Evolutionary conservation across 2,113 vertebrate species (phyloP).

Genomic region (Mystacornis crossleyi): DNA sequence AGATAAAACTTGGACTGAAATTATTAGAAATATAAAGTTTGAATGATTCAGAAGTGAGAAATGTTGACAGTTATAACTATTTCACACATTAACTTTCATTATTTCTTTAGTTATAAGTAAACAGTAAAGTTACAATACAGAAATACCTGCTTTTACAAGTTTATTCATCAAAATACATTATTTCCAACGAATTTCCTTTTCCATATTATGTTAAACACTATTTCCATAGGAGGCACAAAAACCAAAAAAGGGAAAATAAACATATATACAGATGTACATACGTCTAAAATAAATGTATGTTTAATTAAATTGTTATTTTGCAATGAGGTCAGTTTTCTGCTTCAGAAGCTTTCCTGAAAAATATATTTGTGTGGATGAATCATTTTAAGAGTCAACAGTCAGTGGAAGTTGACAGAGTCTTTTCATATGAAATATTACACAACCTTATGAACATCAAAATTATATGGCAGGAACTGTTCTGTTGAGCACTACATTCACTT

Average conservation of each 20-base stretch:
- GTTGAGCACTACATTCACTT: slow-evolving; percentile 23
- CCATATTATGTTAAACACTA: background rate
- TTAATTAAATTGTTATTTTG: slow-evolving; percentile 50
- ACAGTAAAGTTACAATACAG: background rate
- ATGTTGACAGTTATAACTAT: background rate
- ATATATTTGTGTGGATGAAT: slow-evolving; percentile 50
- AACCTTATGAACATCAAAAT: slow-evolving; percentile 53
- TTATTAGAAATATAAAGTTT: background rate
- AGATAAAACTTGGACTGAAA: background rate
- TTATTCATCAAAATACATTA: background rate
- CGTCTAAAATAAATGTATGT: slow-evolving; percentile 30
- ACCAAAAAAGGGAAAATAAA: background rate
- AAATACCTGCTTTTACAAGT: background rate
- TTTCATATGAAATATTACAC: slow-evolving; percentile 55
- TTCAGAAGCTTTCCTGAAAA: slow-evolving; percentile 35
- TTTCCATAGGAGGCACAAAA: slow-evolving; percentile 4
- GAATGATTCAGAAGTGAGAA: background rate
- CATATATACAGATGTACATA: background rate
- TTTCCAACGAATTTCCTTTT: background rate
- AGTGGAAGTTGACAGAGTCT: slow-evolving; percentile 51
- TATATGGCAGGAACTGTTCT: slow-evolving; percentile 43
- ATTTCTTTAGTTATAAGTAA: background rate
- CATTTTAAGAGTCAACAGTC: slow-evolving; percentile 49
- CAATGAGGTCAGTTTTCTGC: slow-evolving; percentile 9
- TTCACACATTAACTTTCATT: background rate